Evolutionary conservation across 2,888 invertebrate species (phyloP), one percentile per base, ranked within the genome.

Genomic region (Lysandra bellargus): DNA sequence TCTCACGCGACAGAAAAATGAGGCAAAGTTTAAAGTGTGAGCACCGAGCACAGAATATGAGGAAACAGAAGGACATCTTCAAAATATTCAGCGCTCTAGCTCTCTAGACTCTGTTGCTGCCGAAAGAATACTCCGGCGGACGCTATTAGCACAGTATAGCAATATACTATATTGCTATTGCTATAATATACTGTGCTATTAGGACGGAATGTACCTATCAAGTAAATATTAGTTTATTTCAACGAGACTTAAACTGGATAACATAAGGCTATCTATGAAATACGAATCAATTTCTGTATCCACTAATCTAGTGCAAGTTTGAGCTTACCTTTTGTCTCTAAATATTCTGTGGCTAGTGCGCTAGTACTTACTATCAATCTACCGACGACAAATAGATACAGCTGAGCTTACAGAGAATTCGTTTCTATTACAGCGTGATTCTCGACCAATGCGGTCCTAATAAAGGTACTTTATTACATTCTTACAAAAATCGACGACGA

Each of bases 381-480:
- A 53, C 30, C 14, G 33, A 57, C 76, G 76, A 76, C 76, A 76
- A 76, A 76, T 76, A 76, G 53, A 57, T 76, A 76, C 76, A 30
- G 53, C 69, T 69, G 69, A 69, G 69, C 69, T 69, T 69, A 69
- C 69, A 37, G 64, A 64, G 30, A 64, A 69, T 69, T 69, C 69
- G 69, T 69, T 69, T 37, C 69, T 69, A 37, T 69, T 33, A 69
- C 69, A 69, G 23, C 69, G 69, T 69, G 69, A 69, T 69, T 69
- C 69, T 69, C 69, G 12, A 17, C 33, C 69, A 37, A 69, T 69
- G 69, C 69, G 69, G 37, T 69, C 69, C 33, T 69, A 37, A 33
- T 69, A 33, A 37, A 69, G 69, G 69, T 37, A 69, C 69, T 69
- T 69, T 69, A 69, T 69, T 69, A 6, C 69, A 37, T 69, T 69